Evolutionary conservation across 2,888 invertebrate species (phyloP), one percentile per base, ranked within the genome.

Genomic region (Hydrotaea cyrtoneurina): DNA sequence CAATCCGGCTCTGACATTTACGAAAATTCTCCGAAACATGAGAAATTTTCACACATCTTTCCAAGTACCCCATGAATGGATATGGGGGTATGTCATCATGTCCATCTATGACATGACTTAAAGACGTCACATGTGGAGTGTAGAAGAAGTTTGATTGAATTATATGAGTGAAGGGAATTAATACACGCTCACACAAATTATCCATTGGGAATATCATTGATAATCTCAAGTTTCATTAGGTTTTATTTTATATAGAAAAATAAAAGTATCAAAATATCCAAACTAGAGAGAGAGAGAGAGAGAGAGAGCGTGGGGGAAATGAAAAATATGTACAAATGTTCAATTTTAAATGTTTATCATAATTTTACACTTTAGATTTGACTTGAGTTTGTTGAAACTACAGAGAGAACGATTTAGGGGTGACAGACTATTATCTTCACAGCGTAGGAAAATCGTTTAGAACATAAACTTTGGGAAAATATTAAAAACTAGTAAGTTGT

Each of bases 41-140:
- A 55, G 11, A 55, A 55, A 50, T 50, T 66, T 66, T 66, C 66
- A 66, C 66, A 66, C 66, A 66, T 66, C 13, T 26, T 23, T 15
- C 23, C 26, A 59, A 11, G 50, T 43, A 11, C 7, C 15, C 43
- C 1, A 7, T 7, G 31, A 31, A 4, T 31, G 31, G 7, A 4
- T 5, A 50, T 50, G 50, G n/a, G 50, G 50, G 50, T 50, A 50
- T n/a, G n/a, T n/a, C n/a, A n/a, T n/a, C 15, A 50, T 50, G 50
- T 3, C 1, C 7, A 7, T 1, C 13, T 4, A 50, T 50, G 50
- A 5, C 50, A 50, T 50, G 50, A n/a, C 39, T 50, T 8, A 0
- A 50, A 50, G n/a, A 50, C n/a, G n/a, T 50, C 50, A n/a, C 2
- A n/a, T 50, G 13, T 50, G 15, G 50, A n/a, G 50, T 50, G n/a